Conservation (phyloP, 1,140 invertebrate genomes). For the Aphaenogaster ashmeadi region DNA sequence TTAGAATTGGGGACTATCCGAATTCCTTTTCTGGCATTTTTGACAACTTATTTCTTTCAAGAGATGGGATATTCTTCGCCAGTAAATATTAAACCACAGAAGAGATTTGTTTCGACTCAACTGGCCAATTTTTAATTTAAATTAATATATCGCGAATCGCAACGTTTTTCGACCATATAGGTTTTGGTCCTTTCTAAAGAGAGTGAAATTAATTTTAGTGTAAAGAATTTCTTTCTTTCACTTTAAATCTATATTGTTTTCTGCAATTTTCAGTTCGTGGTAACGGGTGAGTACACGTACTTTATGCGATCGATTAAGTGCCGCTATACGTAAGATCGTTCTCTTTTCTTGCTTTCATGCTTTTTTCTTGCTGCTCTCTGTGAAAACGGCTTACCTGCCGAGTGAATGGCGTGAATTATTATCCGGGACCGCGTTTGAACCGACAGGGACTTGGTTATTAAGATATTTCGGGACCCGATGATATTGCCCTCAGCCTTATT, state of each 20-base stretch:
- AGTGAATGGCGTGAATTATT: slow-evolving; percentile 76
- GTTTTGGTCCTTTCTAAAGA: too few relatives aligned
- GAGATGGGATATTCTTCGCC: too few relatives aligned
- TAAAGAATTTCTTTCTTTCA: background rate
- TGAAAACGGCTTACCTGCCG: background rate
- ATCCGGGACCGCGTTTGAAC: slow-evolving; percentile 63
- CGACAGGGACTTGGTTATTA: slow-evolving; percentile 67
- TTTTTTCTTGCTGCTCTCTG: slow-evolving; percentile 50
- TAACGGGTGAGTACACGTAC: background rate
- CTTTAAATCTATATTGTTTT: background rate
- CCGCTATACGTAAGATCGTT: slow-evolving; percentile 16
- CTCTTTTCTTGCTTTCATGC: slow-evolving; percentile 38
- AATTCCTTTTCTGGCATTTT: background rate
- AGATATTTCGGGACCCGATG: slow-evolving; percentile 70
- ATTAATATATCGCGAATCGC: too few relatives aligned
- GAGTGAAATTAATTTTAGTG: too few relatives aligned
- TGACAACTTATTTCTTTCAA: background rate
- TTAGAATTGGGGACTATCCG: background rate
- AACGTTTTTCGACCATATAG: too few relatives aligned
- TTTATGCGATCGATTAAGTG: slow-evolving; percentile 21
- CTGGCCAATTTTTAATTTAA: too few relatives aligned
- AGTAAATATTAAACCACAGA: too few relatives aligned
- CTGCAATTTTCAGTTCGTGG: background rate
- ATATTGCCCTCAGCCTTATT: slow-evolving; percentile 63
- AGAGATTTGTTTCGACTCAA: too few relatives aligned